Evolutionary conservation across 1,140 invertebrate genomes (phyloP), one percentile per base, ranked within the genome.

Genomic region (Euborellia annulipes): DNA sequence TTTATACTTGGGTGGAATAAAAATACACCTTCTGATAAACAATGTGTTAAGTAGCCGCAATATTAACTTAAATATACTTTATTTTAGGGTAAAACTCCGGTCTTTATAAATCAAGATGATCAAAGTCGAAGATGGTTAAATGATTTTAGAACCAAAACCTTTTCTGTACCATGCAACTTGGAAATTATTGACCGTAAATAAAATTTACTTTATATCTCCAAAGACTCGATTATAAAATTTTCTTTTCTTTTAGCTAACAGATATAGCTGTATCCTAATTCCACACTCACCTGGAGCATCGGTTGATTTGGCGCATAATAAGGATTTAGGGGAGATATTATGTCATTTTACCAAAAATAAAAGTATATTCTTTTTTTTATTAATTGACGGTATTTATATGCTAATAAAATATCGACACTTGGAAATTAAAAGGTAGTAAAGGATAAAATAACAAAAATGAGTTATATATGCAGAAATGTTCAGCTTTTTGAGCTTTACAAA

Each of bases 251-350:
- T 51, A 67, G 64, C 63, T n/a, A 61, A 61, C 17, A 50, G 65
- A 18, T 69, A 69, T 50, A 57, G 60, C 6, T 62, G 63, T 41
- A 38, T 69, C 6, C 38, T 67, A 7, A 59, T 69, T 43, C 65
- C 66, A 20, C 59, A 64, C 41, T 52, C 60, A 17, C 64, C 61
- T 32, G 66, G 66, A 3, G 63, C 66, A 19, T 48, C 60, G 4
- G 52, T 59, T 46, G 66, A 67, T 51, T 50, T 67, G 16, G 52
- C 52, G 14, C 50, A 48, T 27, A 60, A 63, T 48, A 50, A 50
- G 36, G 60, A 66, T 45, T 53, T 69, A 2, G 56, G 39, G 6
- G 21, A 43, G 9, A 47, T 50, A 17, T 30, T 50, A 13, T 30
- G 23, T 9, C 49, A 50, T 27, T 50, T 50, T 30, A 48, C 47